These are phyloP conservation scores for Cerceris rybyensis DNA, from an alignment of 2,888 invertebrate species.

Conservation along the genomic window DNA sequence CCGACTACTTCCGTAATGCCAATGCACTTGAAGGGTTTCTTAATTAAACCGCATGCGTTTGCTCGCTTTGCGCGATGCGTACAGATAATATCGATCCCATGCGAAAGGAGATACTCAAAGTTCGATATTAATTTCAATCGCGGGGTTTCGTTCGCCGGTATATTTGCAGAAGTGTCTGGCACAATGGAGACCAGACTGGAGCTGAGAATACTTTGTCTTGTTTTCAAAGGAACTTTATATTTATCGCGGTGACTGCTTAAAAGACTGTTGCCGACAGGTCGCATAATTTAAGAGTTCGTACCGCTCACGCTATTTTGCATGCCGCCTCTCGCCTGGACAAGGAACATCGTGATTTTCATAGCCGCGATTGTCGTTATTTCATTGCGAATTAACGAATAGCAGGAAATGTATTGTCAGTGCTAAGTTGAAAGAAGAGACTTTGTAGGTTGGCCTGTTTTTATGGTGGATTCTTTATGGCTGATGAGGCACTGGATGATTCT, in stretches of 20 bases:
- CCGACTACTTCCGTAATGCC: too few species aligned
- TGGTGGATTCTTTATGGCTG: too few species aligned
- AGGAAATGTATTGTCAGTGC: too few species aligned
- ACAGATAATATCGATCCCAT: not conserved
- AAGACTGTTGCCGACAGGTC: conserved; percentile 62
- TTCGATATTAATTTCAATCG: conserved; percentile 25
- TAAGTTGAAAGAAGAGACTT: too few species aligned
- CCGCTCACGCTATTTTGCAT: conserved; percentile 57
- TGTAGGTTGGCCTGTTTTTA: too few species aligned
- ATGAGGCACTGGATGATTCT: too few species aligned
- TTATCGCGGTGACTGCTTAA: conserved; percentile 53
- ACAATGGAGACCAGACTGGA: conserved; percentile 36
- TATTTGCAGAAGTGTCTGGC: conserved; percentile 28
- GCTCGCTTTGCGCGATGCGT: too few species aligned
- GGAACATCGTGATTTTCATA: conserved; percentile 29
- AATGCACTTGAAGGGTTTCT: too few species aligned
- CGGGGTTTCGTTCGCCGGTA: conserved; percentile 19
- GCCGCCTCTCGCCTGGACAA: conserved; percentile 44
- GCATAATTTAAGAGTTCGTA: conserved; percentile 61
- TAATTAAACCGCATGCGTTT: too few species aligned
- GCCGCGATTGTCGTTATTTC: conserved; percentile 21
- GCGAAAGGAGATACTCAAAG: conserved; percentile 20
- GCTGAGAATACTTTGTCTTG: conserved; percentile 56
- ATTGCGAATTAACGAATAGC: too few species aligned
- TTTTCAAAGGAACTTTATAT: conserved; percentile 56